phyloP scores from a whole-genome alignment of 2,797 vertebrate genomes.

The Mustela erminea region DNA sequence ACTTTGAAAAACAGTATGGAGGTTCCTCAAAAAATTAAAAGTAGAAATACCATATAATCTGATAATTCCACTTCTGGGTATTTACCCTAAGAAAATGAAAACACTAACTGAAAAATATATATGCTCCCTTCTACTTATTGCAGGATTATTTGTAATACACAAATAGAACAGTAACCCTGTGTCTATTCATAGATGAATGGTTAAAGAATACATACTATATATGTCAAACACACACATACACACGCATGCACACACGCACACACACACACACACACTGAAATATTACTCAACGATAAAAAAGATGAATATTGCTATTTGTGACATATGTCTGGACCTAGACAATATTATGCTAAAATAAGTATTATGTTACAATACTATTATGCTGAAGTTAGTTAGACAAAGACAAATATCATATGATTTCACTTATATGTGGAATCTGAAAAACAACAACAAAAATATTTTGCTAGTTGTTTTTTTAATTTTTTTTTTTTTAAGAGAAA shows the following conservation, averaged over 20 bases:
- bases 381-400: background rate
- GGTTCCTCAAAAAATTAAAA: background rate
- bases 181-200: background rate
- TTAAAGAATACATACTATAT: background rate
- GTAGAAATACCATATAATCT: background rate
- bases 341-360: background rate
- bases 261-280: background rate
- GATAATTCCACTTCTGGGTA: background rate
- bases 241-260: fast-evolving
- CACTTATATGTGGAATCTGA: background rate
- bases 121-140: background rate
- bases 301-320: background rate
- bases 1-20: background rate
- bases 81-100: background rate
- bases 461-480: background rate
- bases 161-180: background rate
- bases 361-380: background rate
- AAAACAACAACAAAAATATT: background rate
- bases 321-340: background rate
- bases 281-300: background rate
- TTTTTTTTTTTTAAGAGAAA: background rate
- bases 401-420: background rate
- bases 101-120: background rate
- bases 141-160: background rate
- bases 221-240: no score